phyloP scores from a whole-genome alignment of 64 coral and sea anemone species.

The Montipora cactus region DNA sequence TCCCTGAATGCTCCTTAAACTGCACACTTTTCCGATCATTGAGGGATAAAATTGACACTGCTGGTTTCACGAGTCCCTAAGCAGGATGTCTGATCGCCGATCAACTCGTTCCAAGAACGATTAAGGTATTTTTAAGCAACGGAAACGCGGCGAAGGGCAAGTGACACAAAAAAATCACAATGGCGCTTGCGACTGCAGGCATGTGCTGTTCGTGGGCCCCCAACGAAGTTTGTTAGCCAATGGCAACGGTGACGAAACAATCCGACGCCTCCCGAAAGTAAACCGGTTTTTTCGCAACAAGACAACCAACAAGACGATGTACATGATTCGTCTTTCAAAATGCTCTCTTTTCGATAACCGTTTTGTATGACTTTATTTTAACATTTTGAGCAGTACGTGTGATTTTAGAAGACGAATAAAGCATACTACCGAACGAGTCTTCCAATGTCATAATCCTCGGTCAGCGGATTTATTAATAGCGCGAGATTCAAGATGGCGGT shows the following conservation, averaged over 20 bases:
- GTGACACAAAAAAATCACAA: constrained; percentile 98
- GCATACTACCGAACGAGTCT: background rate
- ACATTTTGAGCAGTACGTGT: background rate
- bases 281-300: background rate
- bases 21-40: constrained; percentile 88
- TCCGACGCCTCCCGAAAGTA: constrained; percentile 58
- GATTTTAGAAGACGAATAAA: background rate
- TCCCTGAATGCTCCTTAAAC: constrained; percentile 84
- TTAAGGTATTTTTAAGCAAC: constrained; percentile 59
- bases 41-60: constrained; percentile 70
- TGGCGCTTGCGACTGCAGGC: constrained; percentile 97
- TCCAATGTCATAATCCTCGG: background rate
- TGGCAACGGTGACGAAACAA: constrained; percentile 95
- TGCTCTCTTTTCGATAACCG: background rate
- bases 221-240: constrained; percentile 99
- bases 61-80: constrained; percentile 36
- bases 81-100: constrained; percentile 39
- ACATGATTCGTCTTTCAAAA: background rate
- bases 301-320: no score
- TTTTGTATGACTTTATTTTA: no score
- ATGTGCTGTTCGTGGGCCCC: constrained; percentile 94
- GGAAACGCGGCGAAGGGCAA: constrained; percentile 65
- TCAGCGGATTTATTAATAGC: constrained; percentile 57
- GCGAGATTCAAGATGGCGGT: constrained; percentile 90
- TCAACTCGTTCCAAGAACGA: constrained; percentile 33